Evolutionary conservation across 1,140 invertebrate species (phyloP).

Genomic region (Leucophenga varia): DNA sequence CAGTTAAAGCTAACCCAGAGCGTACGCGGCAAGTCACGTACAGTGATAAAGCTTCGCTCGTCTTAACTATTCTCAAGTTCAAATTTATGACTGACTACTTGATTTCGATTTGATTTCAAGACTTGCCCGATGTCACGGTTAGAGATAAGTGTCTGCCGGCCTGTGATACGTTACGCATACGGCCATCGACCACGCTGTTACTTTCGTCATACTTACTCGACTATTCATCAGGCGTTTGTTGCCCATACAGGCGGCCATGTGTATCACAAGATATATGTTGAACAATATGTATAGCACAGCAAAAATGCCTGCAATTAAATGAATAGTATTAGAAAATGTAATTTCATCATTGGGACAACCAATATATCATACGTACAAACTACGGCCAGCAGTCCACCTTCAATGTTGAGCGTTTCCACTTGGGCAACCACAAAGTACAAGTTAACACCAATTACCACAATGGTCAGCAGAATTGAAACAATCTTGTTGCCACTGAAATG

Average conservation of each 20-base stretch:
- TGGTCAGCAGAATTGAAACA: constrained; percentile 66
- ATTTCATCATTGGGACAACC: background rate
- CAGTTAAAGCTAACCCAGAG: too few relatives aligned
- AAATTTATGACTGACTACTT: too few relatives aligned
- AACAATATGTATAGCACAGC: constrained; percentile 70
- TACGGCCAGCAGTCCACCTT: constrained; percentile 60
- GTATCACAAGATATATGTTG: constrained; percentile 70
- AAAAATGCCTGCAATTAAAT: constrained; percentile 57
- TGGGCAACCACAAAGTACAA: constrained; percentile 75
- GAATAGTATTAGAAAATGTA: background rate
- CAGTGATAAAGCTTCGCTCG: too few relatives aligned
- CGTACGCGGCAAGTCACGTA: too few relatives aligned
- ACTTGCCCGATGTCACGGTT: too few relatives aligned
- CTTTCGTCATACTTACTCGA: constrained; percentile 52
- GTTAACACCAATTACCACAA: constrained; percentile 78
- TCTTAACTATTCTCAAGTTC: too few relatives aligned
- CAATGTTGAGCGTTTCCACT: constrained; percentile 60
- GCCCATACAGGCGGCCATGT: constrained; percentile 71
- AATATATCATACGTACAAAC: constrained; percentile 55
- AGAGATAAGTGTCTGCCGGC: too few relatives aligned
- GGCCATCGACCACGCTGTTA: too few relatives aligned
- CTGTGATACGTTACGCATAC: too few relatives aligned
- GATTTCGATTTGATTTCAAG: too few relatives aligned
- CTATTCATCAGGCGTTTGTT: constrained; percentile 53
- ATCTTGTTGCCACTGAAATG: constrained; percentile 68